These are phyloP conservation scores for Rhopalosiphum maidis DNA, from an alignment of 1,140 invertebrate genomes.

Conservation along the genomic window DNA sequence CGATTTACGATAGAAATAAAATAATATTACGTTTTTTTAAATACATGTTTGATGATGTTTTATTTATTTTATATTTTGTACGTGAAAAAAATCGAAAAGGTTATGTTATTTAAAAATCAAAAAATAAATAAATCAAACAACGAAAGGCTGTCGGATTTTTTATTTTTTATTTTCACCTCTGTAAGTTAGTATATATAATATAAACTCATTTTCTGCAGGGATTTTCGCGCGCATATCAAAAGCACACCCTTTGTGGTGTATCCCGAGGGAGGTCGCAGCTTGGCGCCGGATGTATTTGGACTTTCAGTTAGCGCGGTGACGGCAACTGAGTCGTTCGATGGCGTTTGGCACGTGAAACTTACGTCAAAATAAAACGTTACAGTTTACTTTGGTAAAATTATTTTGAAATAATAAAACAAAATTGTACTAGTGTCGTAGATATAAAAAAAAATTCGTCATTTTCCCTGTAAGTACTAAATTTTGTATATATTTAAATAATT, in stretches of 20 bases:
- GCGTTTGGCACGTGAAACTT: neutral
- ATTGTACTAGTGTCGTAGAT: neutral
- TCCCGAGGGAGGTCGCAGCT: conserved; percentile 39
- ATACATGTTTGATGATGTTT: neutral
- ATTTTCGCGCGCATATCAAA: conserved; percentile 37
- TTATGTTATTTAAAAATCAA: neutral
- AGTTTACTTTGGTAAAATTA: neutral
- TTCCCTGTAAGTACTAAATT: neutral
- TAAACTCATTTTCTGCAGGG: neutral
- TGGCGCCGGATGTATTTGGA: conserved; percentile 41
- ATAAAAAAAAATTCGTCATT: neutral
- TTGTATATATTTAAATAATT: too few relatives aligned
- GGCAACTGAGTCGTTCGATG: neutral
- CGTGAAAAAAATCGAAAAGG: neutral
- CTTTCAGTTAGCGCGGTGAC: conserved; percentile 41
- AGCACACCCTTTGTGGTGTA: conserved; percentile 23
- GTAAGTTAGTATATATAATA: neutral
- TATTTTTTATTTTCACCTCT: conserved; percentile 9
- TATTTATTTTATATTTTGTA: neutral
- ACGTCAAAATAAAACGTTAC: neutral
- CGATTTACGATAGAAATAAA: neutral
- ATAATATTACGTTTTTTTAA: neutral
- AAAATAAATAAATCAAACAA: neutral
- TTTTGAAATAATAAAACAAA: neutral
- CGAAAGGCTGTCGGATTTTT: neutral